Conservation (phyloP, 2,797 vertebrate genomes). For the Gymnocypris eckloni region DNA sequence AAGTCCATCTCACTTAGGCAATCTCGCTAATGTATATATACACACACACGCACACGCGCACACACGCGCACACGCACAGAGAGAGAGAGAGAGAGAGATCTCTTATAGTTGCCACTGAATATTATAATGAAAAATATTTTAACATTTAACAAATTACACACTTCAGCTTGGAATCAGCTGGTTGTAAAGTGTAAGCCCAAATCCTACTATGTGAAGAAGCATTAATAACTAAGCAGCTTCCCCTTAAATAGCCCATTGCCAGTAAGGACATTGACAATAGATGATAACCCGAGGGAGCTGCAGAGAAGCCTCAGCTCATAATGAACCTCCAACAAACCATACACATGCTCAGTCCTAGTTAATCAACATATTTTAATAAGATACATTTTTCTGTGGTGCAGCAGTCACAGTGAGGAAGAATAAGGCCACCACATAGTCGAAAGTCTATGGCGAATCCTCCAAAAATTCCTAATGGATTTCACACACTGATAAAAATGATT, state of each 20-base stretch:
- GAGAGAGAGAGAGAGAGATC: too few relatives aligned
- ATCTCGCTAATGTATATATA: not conserved
- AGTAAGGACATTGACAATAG: constrained; percentile 58
- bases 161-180: not conserved
- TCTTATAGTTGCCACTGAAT: not conserved
- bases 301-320: constrained; percentile 55
- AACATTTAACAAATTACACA: not conserved
- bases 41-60: too few relatives aligned
- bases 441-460: not conserved
- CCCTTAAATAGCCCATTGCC: constrained; percentile 43
- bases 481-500: not conserved
- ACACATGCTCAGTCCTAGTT: constrained; percentile 57
- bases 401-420: constrained; percentile 24
- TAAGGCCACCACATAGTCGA: not conserved
- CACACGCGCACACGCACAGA: too few relatives aligned
- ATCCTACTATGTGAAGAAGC: constrained; percentile 10
- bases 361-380: constrained; percentile 66
- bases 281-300: constrained; percentile 52
- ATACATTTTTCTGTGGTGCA: constrained; percentile 48
- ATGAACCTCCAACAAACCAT: constrained; percentile 60
- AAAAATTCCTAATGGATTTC: constrained; percentile 8
- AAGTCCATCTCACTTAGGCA: constrained; percentile 9
- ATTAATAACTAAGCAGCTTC: constrained; percentile 28
- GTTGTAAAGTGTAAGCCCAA: constrained; percentile 28
- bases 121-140: not conserved